These are phyloP conservation scores for Melanostoma mellinum DNA, from an alignment of 2,888 invertebrate genomes.

Conservation along the genomic window DNA sequence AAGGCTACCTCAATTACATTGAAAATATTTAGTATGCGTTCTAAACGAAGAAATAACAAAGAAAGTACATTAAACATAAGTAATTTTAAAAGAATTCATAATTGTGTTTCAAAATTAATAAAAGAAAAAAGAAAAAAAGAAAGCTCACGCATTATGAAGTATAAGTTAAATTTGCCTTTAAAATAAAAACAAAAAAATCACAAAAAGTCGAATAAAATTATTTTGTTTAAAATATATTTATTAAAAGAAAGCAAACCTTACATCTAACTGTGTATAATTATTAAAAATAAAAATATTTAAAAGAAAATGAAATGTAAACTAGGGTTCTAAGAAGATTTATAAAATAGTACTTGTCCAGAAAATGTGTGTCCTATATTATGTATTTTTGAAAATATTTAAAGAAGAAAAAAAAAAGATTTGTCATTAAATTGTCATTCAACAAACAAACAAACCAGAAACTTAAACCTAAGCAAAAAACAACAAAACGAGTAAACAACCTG, in stretches of 20 bases:
- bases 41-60: constrained; percentile 12
- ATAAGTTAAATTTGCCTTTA: constrained; percentile 22
- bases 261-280: constrained; percentile 52
- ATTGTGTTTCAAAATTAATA: constrained; percentile 5
- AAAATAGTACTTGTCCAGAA: constrained; percentile 49
- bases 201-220: too few relatives aligned
- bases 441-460: constrained; percentile 25
- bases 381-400: constrained; percentile 27
- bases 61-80: neutral
- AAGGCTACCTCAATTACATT: constrained; percentile 66
- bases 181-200: neutral
- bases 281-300: constrained; percentile 39
- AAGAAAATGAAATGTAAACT: constrained; percentile 38
- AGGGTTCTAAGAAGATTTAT: constrained; percentile 1
- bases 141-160: neutral
- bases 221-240: constrained; percentile 14
- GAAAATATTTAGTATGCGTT: constrained; percentile 41
- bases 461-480: constrained; percentile 33
- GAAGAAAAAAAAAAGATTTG: constrained; percentile 29
- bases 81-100: too few relatives aligned
- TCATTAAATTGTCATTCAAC: neutral
- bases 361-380: constrained; percentile 51
- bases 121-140: constrained; percentile 40
- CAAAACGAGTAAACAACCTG: constrained; percentile 56
- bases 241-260: constrained; percentile 26